Conservation (phyloP, 2,113 vertebrate genomes). For the Nannobrachium achirus region DNA sequence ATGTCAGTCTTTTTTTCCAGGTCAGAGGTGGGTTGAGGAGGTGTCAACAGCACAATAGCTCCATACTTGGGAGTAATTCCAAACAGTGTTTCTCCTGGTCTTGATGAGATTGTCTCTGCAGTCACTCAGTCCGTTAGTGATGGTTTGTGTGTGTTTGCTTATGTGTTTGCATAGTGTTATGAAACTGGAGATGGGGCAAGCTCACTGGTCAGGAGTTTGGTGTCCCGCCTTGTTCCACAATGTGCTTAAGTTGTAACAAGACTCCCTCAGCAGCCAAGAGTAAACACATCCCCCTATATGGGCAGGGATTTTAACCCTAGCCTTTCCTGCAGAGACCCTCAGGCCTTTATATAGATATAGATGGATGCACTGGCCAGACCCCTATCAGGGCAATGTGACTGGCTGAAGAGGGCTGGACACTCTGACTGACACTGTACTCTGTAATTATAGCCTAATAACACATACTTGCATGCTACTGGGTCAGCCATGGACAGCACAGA, state of each 20-base stretch:
- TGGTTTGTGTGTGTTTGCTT: slow-evolving; percentile 7
- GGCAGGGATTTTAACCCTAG: slow-evolving; percentile 35
- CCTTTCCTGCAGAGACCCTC: not conserved
- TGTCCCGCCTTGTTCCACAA: slow-evolving; percentile 24
- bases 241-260: slow-evolving; percentile 38
- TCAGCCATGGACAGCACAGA: slow-evolving; percentile 28
- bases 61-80: slow-evolving; percentile 35
- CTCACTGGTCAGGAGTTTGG: slow-evolving; percentile 30
- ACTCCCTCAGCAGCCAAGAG: slow-evolving; percentile 33
- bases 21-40: slow-evolving; percentile 14
- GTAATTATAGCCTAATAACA: slow-evolving; percentile 57
- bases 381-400: slow-evolving; percentile 24
- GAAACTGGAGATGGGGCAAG: slow-evolving; percentile 40
- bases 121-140: slow-evolving; percentile 52
- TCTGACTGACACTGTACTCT: slow-evolving; percentile 30
- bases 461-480: slow-evolving; percentile 12
- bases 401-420: slow-evolving; percentile 25
- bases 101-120: slow-evolving; percentile 62
- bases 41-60: slow-evolving; percentile 43
- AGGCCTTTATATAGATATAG: slow-evolving; percentile 43
- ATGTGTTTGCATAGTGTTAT: slow-evolving; percentile 54
- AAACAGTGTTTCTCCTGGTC: slow-evolving; percentile 34
- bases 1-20: slow-evolving; percentile 29
- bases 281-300: slow-evolving; percentile 52
- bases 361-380: slow-evolving; percentile 36